Base-by-base conservation (phyloP, 2,888 invertebrate species). In the Noctuana brunneofusca region DNA sequence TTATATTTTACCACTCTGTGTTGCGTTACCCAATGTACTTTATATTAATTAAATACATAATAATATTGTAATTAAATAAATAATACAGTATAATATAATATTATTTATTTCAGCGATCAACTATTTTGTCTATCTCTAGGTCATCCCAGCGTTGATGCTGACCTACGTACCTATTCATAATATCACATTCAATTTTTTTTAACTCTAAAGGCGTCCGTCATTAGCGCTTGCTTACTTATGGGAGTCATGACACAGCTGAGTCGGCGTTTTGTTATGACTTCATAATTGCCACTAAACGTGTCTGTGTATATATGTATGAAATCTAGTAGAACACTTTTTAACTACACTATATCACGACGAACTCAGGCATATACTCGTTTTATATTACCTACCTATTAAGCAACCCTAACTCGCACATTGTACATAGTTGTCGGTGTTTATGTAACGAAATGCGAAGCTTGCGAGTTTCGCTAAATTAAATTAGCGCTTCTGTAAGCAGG, bases 401-500 rank as follows among this genome's bases (percentile, higher is more conserved):
- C 65, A 66, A 68, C 68, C 68, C 71, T 73, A 68, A 75, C 69
- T 69, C 69, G 38, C 38, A 16, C 16, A 1, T 72, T 75, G 76
- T 72, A 74, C 76, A 78, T 71, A 43, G 58, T 53, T 69, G 69
- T 63, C 69, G 64, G 74, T 77, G 76, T 75, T 74, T 53, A 52
- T 69, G 69, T 71, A 76, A 74, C 73, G 72, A 76, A 70, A 79
- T 70, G 73, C 67, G 71, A 72, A 75, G 72, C 74, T 75, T 69
- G 65, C 67, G 75, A 73, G 75, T 78, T 76, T 74, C 66, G 73
- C 70, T 66, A 77, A 77, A 82, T 82, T 79, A 77, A 81, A 79
- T 81, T 81, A 78, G 75, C 70, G 71, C 73, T 73, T 70, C 70
- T 68, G 69, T 68, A 69, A 69, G 69, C 68, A 66, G 66, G 67